Conservation (phyloP, 2,113 vertebrate genomes). For the Pungitius pungitius region DNA sequence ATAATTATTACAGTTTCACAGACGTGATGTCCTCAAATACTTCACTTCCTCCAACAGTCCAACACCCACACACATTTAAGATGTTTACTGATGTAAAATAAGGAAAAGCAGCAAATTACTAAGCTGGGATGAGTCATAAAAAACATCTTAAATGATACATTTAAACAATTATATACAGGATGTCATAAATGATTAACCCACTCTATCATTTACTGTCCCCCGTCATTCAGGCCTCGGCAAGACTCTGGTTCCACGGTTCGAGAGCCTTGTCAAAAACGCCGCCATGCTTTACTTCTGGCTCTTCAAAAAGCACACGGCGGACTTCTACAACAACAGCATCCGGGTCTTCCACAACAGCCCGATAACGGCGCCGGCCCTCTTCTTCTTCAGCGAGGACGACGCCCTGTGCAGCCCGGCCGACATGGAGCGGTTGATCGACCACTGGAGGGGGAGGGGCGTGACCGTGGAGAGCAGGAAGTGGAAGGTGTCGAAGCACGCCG, state of each 20-base stretch:
- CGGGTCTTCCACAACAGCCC: conserved; percentile 53
- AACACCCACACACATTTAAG: too few species aligned
- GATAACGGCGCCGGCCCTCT: conserved; percentile 48
- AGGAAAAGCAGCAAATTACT: too few species aligned
- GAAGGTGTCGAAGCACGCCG: conserved; percentile 58
- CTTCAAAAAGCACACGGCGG: conserved; percentile 48
- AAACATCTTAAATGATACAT: neutral
- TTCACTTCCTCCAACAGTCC: neutral
- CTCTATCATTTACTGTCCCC: neutral
- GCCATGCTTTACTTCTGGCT: conserved; percentile 71
- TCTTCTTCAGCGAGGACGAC: conserved; percentile 73
- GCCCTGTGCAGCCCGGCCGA: conserved; percentile 41
- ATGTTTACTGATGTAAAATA: too few species aligned
- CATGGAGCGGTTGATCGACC: conserved; percentile 51
- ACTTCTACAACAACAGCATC: conserved; percentile 50
- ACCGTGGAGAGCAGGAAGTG: conserved; percentile 61
- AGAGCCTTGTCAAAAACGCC: conserved; percentile 34
- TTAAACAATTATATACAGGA: neutral
- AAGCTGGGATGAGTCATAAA: neutral
- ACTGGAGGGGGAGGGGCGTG: conserved; percentile 59
- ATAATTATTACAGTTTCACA: neutral
- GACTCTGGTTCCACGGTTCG: conserved; percentile 66
- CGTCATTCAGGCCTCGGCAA: conserved; percentile 66
- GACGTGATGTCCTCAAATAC: neutral
- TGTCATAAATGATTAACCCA: neutral